Evolutionary conservation across 2,888 invertebrate species (phyloP), one percentile per base, ranked within the genome.

Genomic region (Alcis repandata): DNA sequence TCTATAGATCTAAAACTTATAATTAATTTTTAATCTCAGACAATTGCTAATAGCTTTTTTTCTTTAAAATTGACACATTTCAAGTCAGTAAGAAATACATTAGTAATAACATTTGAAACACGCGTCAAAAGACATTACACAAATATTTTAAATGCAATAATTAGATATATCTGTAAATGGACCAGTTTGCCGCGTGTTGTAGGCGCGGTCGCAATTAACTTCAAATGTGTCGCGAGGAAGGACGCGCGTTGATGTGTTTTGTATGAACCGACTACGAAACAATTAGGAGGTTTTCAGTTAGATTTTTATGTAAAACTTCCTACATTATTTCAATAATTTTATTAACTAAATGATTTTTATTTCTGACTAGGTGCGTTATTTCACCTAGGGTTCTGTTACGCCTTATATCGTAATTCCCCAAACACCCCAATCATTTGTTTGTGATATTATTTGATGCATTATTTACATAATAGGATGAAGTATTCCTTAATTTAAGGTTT

Each of bases 151-250:
- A 64, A 38, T 49, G 46, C 56, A 33, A 54, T 64, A 49, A 49
- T 41, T 59, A 22, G 33, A 64, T 59, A 59, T 64, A 64, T 59
- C 64, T 32, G 22, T 49, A 48, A 59, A 58, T 33, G 40, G 52
- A 59, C 58, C 58, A 51, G 63, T 48, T 40, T 33, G 19, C 2
- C 33, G 53, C 54, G 59, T 54, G 63, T 40, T 58, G 40, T 63
- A 33, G 63, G 63, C 19, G 63, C 22, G 63, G 59, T 48, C 48
- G 15, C 22, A 58, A 63, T 58, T 63, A 58, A 52, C 32, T 59
- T 32, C n/a, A 53, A 63, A 32, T 17, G 32, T n/a, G 48, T 11
- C 41, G 38, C 1, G 38, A 43, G 20, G 19, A 64, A 63, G 60
- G 66, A 53, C 52, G 43, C 32, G 49, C 62, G 56, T 56, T 54